Conservation (phyloP, 2,113 vertebrate genomes). For the Vanacampus margaritifer region DNA sequence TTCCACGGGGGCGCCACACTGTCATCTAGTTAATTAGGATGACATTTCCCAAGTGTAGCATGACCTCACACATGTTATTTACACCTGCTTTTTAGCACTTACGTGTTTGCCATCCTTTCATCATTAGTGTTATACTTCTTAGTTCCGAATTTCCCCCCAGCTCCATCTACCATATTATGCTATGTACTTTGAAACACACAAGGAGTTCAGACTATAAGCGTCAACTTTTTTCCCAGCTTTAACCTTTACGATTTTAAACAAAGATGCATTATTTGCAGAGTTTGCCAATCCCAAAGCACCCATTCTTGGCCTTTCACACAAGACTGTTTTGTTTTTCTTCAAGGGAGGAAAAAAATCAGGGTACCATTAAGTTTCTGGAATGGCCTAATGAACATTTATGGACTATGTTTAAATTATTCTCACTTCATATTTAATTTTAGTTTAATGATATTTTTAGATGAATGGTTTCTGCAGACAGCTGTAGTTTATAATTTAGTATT, state of each 20-base stretch:
- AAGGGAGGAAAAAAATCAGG: not conserved
- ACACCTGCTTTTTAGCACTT: constrained; percentile 21
- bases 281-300: too few relatives aligned
- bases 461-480: not conserved
- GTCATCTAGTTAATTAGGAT: not conserved
- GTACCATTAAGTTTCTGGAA: not conserved
- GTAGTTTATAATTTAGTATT: not conserved
- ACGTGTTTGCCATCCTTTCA: not conserved
- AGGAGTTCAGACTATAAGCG: too few relatives aligned
- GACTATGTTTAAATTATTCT: not conserved
- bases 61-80: constrained; percentile 6
- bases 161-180: too few relatives aligned
- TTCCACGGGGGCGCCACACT: not conserved
- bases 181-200: too few relatives aligned
- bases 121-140: not conserved
- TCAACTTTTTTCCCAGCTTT: too few relatives aligned
- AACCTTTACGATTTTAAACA: not conserved
- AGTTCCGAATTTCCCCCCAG: not conserved
- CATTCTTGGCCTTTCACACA: too few relatives aligned
- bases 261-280: not conserved
- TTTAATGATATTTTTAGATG: not conserved
- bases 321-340: too few relatives aligned
- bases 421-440: not conserved
- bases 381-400: not conserved
- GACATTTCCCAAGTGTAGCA: not conserved